Evolutionary conservation across 2,797 vertebrate genomes (phyloP).

Genomic region (Austrolebias charrua): DNA sequence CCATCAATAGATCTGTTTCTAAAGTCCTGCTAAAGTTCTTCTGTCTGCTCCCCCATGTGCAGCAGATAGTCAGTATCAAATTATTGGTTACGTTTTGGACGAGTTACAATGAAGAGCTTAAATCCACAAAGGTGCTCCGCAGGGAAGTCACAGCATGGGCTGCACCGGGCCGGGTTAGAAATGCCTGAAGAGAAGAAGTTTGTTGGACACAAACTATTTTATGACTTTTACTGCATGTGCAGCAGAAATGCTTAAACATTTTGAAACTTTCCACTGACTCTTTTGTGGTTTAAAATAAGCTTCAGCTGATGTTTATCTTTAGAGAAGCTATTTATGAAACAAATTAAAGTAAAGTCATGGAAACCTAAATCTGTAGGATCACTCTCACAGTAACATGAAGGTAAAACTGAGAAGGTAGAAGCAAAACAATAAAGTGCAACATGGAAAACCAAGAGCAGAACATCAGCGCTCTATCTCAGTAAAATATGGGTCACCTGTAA

Average conservation of each 20-base stretch:
- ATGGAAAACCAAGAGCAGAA: neutral
- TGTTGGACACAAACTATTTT: neutral
- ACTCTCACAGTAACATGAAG: neutral
- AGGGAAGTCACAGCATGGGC: conserved; percentile 39
- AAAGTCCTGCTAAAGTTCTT: conserved; percentile 1
- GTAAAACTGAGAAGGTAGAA: neutral
- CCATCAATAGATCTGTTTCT: neutral
- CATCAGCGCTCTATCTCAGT: conserved; percentile 10
- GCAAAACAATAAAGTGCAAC: neutral
- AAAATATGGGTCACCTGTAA: conserved; percentile 52
- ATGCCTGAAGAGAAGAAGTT: neutral
- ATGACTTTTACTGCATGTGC: neutral
- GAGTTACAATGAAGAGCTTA: conserved; percentile 40
- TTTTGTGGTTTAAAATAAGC: too few species aligned
- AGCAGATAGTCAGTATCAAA: conserved; percentile 24
- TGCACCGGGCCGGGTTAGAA: neutral
- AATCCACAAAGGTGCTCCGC: conserved; percentile 51
- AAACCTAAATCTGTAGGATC: neutral
- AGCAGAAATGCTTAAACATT: neutral
- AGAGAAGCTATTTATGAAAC: neutral
- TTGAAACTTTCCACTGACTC: too few species aligned
- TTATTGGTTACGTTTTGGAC: conserved; percentile 42
- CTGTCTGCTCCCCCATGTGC: conserved; percentile 20
- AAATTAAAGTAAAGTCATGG: neutral
- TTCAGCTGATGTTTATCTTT: too few species aligned